Conservation (phyloP, 2,797 vertebrate species). For the Triplophysa yarkandensis region DNA sequence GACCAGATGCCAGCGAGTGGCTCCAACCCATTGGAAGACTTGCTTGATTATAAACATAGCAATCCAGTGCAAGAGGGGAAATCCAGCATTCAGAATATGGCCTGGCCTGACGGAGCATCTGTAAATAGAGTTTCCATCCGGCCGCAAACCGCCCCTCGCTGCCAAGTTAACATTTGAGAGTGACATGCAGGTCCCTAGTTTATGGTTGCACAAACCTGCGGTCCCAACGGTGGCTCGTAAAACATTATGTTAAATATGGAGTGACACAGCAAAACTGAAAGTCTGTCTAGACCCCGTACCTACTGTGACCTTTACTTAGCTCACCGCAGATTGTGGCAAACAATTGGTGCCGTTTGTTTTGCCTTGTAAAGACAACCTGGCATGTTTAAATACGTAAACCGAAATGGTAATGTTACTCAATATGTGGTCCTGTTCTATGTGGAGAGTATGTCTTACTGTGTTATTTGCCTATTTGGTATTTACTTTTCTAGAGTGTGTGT, state of each 20-base stretch:
- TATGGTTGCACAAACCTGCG: conserved; percentile 33
- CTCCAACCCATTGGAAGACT: conserved; percentile 6
- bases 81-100: conserved; percentile 43
- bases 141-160: conserved; percentile 33
- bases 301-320: conserved; percentile 27
- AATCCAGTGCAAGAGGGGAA: conserved; percentile 41
- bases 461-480: neutral
- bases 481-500: neutral
- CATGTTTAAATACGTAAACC: conserved; percentile 11
- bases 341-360: conserved; percentile 27
- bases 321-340: neutral
- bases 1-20: conserved; percentile 14
- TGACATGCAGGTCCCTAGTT: conserved; percentile 44
- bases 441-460: neutral
- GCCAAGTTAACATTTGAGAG: conserved; percentile 37
- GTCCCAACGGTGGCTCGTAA: conserved; percentile 41
- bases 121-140: conserved; percentile 45
- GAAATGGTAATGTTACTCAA: conserved; percentile 12
- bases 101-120: conserved; percentile 38
- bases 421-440: neutral
- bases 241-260: conserved; percentile 30
- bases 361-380: conserved; percentile 7
- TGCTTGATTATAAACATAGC: conserved; percentile 36
- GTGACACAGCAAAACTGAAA: conserved; percentile 34
- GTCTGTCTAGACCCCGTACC: conserved; percentile 39